Conservation (phyloP, 1,140 invertebrate species). For the Drosophila carrolli region DNA sequence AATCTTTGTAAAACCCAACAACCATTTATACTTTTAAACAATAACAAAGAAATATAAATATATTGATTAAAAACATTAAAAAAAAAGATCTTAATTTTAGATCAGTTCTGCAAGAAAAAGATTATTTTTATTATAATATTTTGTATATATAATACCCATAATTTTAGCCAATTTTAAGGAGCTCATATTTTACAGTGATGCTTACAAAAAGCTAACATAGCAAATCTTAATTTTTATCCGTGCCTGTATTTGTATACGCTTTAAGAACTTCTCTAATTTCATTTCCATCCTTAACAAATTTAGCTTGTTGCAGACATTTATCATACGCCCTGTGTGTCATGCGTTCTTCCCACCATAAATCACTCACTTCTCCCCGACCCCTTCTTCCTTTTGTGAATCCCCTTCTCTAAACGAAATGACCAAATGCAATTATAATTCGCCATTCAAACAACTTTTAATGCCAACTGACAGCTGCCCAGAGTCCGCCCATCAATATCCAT, state of each 20-base stretch:
- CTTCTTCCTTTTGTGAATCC: not conserved
- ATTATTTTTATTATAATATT: too few species aligned
- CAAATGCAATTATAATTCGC: conserved; percentile 74
- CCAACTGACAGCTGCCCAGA: conserved; percentile 50
- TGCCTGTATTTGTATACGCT: conserved; percentile 1
- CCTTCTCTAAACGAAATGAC: conserved; percentile 27
- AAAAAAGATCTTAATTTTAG: not conserved
- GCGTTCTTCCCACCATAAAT: conserved; percentile 33
- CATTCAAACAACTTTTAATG: conserved; percentile 54
- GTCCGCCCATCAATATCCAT: conserved; percentile 10
- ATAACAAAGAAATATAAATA: too few species aligned
- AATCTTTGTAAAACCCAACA: too few species aligned
- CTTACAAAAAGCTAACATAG: too few species aligned
- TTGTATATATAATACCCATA: too few species aligned
- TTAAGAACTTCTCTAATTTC: conserved; percentile 51
- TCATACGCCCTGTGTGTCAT: conserved; percentile 60
- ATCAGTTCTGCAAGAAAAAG: too few species aligned
- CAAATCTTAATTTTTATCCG: not conserved
- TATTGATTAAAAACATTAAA: too few species aligned
- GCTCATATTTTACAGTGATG: too few species aligned
- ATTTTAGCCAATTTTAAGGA: too few species aligned
- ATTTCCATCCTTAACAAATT: conserved; percentile 62
- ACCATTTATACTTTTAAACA: too few species aligned
- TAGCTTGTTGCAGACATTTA: conserved; percentile 60
- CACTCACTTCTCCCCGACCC: conserved; percentile 2